A percentile compares a stretch with the other conserved stretches of the same genome.
phyloP scores from a whole-genome alignment of 2,113 vertebrate genomes.

The Corythoichthys haematopterus region DNA sequence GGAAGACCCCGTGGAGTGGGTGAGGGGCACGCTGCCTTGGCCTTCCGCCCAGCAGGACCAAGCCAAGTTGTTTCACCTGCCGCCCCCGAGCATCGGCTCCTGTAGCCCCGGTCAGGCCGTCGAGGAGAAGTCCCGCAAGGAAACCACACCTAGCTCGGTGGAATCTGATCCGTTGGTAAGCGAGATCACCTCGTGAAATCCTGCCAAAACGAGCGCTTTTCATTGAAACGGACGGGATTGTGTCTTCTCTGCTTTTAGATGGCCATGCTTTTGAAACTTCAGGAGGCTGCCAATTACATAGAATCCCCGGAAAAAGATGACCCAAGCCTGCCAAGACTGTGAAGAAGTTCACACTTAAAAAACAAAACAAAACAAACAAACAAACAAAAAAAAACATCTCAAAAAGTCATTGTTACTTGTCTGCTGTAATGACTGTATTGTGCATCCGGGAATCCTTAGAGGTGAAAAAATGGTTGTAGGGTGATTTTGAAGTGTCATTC shows the following conservation, averaged over 20 bases:
- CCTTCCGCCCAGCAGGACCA: slow-evolving; percentile 94
- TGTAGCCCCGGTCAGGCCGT: slow-evolving; percentile 79
- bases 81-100: slow-evolving; percentile 83
- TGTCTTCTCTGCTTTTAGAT: slow-evolving; percentile 73
- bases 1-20: slow-evolving; percentile 98
- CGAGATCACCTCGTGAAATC: not conserved
- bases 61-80: slow-evolving; percentile 92
- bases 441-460: slow-evolving; percentile 41
- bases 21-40: slow-evolving; percentile 94
- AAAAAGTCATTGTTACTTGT: slow-evolving; percentile 4
- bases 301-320: slow-evolving; percentile 96
- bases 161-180: slow-evolving; percentile 92
- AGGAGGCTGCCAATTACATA: slow-evolving; percentile 96
- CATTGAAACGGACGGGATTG: not conserved
- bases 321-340: slow-evolving; percentile 79
- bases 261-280: slow-evolving; percentile 98
- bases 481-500: slow-evolving; percentile 31
- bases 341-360: slow-evolving; percentile 28
- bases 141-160: slow-evolving; percentile 87
- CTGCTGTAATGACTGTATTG: slow-evolving; percentile 20
- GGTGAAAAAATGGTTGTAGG: slow-evolving; percentile 9
- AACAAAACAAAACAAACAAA: slow-evolving; percentile 27
- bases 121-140: slow-evolving; percentile 83
- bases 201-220: not conserved
- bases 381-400: not conserved